phyloP scores from a whole-genome alignment of 2,888 invertebrate species.

The Troilus luridus region DNA sequence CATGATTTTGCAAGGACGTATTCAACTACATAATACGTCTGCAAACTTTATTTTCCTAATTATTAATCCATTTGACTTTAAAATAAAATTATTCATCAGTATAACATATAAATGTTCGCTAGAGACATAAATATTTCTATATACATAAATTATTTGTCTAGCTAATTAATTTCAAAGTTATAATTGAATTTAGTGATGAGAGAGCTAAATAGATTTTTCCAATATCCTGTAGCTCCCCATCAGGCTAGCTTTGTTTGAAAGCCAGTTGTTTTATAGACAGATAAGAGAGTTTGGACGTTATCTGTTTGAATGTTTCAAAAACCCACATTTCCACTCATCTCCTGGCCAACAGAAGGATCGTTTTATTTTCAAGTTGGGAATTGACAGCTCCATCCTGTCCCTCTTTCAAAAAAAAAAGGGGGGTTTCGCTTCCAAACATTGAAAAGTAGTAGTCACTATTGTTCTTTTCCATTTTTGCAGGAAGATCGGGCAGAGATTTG shows the following conservation, averaged over 20 bases:
- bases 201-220: conserved; percentile 54
- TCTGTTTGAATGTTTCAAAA: conserved; percentile 50
- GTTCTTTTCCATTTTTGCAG: not conserved
- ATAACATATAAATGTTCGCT: not conserved
- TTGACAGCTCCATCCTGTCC: conserved; percentile 35
- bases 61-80: not conserved
- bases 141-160: not conserved
- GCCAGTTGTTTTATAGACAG: conserved; percentile 51
- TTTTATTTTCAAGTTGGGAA: conserved; percentile 42
- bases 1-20: too few species aligned
- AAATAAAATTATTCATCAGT: not conserved
- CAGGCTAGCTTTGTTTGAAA: conserved; percentile 35
- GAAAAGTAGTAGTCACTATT: conserved; percentile 24
- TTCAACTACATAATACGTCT: too few species aligned
- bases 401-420: conserved; percentile 37
- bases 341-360: conserved; percentile 45
- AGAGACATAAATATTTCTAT: not conserved
- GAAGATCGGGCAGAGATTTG: not conserved
- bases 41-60: too few species aligned
- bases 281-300: conserved; percentile 56
- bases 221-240: conserved; percentile 41
- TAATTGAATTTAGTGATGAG: conserved; percentile 4
- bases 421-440: conserved; percentile 12
- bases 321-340: conserved; percentile 51
- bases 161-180: conserved; percentile 22